phyloP scores from a whole-genome alignment of 2,797 vertebrate genomes.

The Alectoris magna region DNA sequence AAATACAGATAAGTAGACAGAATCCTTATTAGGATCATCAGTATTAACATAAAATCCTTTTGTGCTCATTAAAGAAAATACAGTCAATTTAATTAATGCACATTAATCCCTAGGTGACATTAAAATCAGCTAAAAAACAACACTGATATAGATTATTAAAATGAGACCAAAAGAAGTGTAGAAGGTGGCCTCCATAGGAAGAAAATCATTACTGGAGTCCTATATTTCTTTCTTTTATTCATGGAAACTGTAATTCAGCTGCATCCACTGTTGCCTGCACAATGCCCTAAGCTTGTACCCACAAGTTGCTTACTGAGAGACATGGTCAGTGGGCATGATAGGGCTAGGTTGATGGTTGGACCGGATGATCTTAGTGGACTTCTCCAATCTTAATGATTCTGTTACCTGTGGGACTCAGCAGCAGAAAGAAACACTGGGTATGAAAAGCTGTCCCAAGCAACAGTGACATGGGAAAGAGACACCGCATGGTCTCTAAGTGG shows the following conservation, averaged over 20 bases:
- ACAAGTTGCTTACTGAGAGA: neutral
- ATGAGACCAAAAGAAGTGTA: slow-evolving; percentile 62
- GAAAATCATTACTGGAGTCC: slow-evolving; percentile 46
- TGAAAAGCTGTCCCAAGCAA: neutral
- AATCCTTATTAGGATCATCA: slow-evolving; percentile 91
- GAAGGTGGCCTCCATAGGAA: slow-evolving; percentile 62
- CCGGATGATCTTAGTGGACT: no score
- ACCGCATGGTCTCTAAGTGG: neutral
- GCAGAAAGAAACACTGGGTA: neutral
- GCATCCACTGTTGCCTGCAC: neutral
- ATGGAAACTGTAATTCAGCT: neutral
- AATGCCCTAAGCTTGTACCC: neutral
- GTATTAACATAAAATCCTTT: slow-evolving; percentile 96
- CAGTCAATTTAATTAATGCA: slow-evolving; percentile 98
- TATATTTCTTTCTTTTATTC: neutral
- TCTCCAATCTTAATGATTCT: no score
- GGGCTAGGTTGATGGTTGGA: no score
- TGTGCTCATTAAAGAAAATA: slow-evolving; percentile 95
- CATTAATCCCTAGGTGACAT: slow-evolving; percentile 95
- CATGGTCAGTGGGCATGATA: no score
- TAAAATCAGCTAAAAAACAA: slow-evolving; percentile 90
- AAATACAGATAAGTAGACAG: slow-evolving; percentile 90
- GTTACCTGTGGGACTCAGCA: neutral
- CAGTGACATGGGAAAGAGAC: neutral
- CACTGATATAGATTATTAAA: slow-evolving; percentile 83